Evolutionary conservation across 2,888 invertebrate genomes (phyloP), one percentile per base, ranked within the genome.

Genomic region (Andrena dorsata): DNA sequence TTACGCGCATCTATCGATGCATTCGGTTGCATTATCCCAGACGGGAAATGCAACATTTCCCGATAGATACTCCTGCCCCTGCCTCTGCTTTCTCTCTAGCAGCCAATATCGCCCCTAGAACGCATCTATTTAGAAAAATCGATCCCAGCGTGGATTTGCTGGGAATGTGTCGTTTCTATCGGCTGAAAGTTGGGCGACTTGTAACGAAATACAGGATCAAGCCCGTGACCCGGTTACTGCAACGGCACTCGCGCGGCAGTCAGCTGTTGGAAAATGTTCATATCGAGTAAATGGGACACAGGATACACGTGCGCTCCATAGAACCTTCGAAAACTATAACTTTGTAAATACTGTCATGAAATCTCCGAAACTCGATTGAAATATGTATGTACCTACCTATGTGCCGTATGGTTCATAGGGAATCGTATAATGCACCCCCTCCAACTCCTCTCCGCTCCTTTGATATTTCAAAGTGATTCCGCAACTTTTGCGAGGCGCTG

Each of bases 191-290:
- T 51, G 16, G 61, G 30, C 26, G 68, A 65, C 68, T 68, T 16
- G 51, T 75, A 82, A 70, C 66, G 66, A 76, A 82, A 79, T 69
- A 72, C 73, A 69, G 77, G 58, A 69, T 70, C 83, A 74, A 83
- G 75, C 80, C 58, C 47, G 56, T 83, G 80, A 80, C 84, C 84
- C 49, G 72, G 61, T 80, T 83, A 68, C 65, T 20, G 26, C 6
- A 20, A 56, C 20, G 69, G 7, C 47, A 65, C 28, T 68, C 10
- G 28, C 10, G 28, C 56, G 41, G 60, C 70, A 76, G 83, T 78
- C 83, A 76, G 81, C 70, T 78, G 85, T 73, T 81, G 63, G 74
- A 79, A 85, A 84, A 85, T 72, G 81, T 72, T 80, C 81, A 66
- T 61, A 68, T 76, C 35, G 56, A 32, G 28, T 79, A 61, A 75